Evolutionary conservation across 1,140 invertebrate genomes (phyloP).

Genomic region (Meloidogyne chitwoodi): DNA sequence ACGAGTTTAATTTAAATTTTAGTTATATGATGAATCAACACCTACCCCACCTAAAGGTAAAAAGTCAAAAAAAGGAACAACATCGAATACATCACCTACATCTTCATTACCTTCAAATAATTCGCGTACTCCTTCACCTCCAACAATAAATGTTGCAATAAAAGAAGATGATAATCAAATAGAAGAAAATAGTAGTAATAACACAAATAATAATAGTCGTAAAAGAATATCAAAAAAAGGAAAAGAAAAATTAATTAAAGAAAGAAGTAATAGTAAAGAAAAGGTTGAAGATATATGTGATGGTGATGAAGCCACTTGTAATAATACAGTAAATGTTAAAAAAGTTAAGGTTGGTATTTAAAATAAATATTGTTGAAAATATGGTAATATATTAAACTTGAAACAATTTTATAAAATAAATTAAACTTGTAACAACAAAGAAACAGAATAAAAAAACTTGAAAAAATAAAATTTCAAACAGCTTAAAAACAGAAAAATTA

Average conservation of each 20-base stretch:
- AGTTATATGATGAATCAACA: not conserved
- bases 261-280: slow-evolving; percentile 2
- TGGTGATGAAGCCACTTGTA: not conserved
- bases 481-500: too few relatives aligned
- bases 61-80: not conserved
- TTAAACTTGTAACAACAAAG: too few relatives aligned
- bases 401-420: too few relatives aligned
- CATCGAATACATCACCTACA: not conserved
- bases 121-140: slow-evolving; percentile 12
- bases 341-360: not conserved
- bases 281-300: not conserved
- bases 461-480: too few relatives aligned
- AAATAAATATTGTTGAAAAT: not conserved
- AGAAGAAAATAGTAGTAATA: not conserved
- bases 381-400: too few relatives aligned
- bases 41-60: slow-evolving; percentile 1
- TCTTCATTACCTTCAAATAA: not conserved
- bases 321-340: not conserved
- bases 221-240: not conserved
- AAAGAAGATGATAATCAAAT: not conserved
- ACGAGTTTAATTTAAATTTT: not conserved
- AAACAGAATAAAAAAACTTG: too few relatives aligned
- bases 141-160: not conserved
- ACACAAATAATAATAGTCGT: not conserved
- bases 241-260: not conserved